Conservation (phyloP, 2,888 invertebrate genomes). For the Synanthedon formicaeformis region DNA sequence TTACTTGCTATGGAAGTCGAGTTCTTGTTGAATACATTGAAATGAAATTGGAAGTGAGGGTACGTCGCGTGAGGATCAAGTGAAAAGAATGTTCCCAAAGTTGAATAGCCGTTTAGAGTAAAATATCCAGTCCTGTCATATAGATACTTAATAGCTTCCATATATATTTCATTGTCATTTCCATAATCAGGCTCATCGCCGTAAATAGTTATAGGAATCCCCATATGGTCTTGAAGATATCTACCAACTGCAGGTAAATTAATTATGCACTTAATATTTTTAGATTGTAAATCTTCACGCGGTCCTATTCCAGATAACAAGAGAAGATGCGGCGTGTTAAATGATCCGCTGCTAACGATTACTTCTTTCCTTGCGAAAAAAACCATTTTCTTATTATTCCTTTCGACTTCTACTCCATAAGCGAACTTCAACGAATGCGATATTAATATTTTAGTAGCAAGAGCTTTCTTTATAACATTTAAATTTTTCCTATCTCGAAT, state of each 20-base stretch:
- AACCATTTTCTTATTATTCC: constrained; percentile 17
- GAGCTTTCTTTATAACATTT: constrained; percentile 49
- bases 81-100: constrained; percentile 73
- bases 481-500: constrained; percentile 30
- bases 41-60: constrained; percentile 35
- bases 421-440: constrained; percentile 41
- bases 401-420: constrained; percentile 44
- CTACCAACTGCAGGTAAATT: constrained; percentile 58
- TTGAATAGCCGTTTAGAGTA: constrained; percentile 60
- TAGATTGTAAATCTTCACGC: constrained; percentile 20
- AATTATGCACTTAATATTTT: constrained; percentile 36
- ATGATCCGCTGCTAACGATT: constrained; percentile 38
- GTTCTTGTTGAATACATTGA: constrained; percentile 27
- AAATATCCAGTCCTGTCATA: constrained; percentile 62
- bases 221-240: constrained; percentile 66
- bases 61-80: constrained; percentile 28
- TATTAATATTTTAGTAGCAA: constrained; percentile 60
- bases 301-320: constrained; percentile 66
- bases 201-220: constrained; percentile 39
- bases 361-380: constrained; percentile 36
- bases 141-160: constrained; percentile 55
- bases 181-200: constrained; percentile 25
- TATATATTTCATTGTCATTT: constrained; percentile 18
- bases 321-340: constrained; percentile 44
- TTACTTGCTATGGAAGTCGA: constrained; percentile 38